Percentiles rank a stretch among this genome's conserved stretches.
phyloP scores from a whole-genome alignment of 2,888 invertebrate species.

The Aleiodes testaceus region DNA sequence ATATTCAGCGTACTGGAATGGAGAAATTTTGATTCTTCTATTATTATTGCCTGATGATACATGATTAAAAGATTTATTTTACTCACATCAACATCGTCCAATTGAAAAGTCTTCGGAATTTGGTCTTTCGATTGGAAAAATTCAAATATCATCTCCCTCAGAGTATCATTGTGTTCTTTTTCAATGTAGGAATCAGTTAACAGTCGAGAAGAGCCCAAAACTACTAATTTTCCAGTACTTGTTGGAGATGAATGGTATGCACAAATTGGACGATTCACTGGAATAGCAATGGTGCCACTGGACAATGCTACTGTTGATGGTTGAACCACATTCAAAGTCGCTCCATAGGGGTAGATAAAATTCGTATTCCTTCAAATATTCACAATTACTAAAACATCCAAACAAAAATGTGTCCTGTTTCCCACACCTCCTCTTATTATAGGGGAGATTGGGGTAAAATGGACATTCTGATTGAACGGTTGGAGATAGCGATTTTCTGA shows the following conservation, averaged over 20 bases:
- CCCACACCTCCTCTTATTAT: too few species aligned
- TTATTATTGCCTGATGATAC: not conserved
- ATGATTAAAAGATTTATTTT: slow-evolving; percentile 7
- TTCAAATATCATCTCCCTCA: slow-evolving; percentile 90
- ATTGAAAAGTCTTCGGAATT: slow-evolving; percentile 77
- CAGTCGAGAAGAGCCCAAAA: slow-evolving; percentile 93
- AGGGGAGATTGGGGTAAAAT: too few species aligned
- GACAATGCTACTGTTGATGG: slow-evolving; percentile 92
- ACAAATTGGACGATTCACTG: slow-evolving; percentile 92
- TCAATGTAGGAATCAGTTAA: slow-evolving; percentile 95
- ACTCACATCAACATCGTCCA: slow-evolving; percentile 93
- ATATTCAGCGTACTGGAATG: slow-evolving; percentile 87
- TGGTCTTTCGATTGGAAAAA: slow-evolving; percentile 76
- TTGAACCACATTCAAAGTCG: slow-evolving; percentile 92
- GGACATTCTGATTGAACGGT: too few species aligned
- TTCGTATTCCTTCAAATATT: slow-evolving; percentile 73
- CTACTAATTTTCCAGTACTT: slow-evolving; percentile 84
- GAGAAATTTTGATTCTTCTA: slow-evolving; percentile 17
- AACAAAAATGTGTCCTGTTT: not conserved
- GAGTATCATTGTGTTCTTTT: slow-evolving; percentile 92
- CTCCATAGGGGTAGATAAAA: slow-evolving; percentile 96
- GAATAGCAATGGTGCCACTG: slow-evolving; percentile 94
- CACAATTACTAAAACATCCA: slow-evolving; percentile 12
- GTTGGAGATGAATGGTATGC: slow-evolving; percentile 82
- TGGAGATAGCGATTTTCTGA: too few species aligned